Percentiles rank a stretch among this genome's conserved stretches.
Evolutionary conservation across 35 echinoderm and acorn worm genomes (phyloP).

Genomic region (Holothuria glaberrima): DNA sequence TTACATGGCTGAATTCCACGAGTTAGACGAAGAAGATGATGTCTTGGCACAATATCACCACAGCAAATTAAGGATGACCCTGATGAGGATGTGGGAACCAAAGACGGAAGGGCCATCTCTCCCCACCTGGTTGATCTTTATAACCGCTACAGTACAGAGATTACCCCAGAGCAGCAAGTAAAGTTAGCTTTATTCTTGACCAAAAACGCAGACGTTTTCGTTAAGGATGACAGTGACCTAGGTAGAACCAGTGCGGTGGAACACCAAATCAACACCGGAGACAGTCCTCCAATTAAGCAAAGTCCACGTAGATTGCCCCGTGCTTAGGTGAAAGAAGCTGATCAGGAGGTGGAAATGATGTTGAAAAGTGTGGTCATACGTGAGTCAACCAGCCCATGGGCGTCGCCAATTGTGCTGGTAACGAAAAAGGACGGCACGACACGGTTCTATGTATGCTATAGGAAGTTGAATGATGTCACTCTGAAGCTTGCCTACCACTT

Average conservation of each 20-base stretch:
- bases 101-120: not conserved
- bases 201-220: constrained; percentile 36
- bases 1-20: not conserved
- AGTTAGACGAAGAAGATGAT: not conserved
- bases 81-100: too few relatives aligned
- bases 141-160: not conserved
- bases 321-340: not conserved
- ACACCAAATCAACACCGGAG: too few relatives aligned
- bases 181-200: not conserved
- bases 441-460: constrained; percentile 45
- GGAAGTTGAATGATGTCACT: constrained; percentile 38
- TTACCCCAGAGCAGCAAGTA: not conserved
- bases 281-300: constrained; percentile 44
- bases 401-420: too few relatives aligned
- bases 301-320: constrained; percentile 1
- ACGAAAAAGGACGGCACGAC: constrained; percentile 52
- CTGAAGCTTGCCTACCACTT: constrained; percentile 42
- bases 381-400: constrained; percentile 31
- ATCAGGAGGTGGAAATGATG: constrained; percentile 15
- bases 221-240: too few relatives aligned
- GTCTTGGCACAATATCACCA: not conserved
- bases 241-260: too few relatives aligned
- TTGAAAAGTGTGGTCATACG: constrained; percentile 26
- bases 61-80: too few relatives aligned
- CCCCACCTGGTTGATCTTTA: not conserved